A percentile compares a stretch with the other conserved stretches of the same genome.
These are phyloP conservation scores for Hyposmocoma kahamanoa DNA, from an alignment of 1,140 invertebrate species.

Conservation along the genomic window DNA sequence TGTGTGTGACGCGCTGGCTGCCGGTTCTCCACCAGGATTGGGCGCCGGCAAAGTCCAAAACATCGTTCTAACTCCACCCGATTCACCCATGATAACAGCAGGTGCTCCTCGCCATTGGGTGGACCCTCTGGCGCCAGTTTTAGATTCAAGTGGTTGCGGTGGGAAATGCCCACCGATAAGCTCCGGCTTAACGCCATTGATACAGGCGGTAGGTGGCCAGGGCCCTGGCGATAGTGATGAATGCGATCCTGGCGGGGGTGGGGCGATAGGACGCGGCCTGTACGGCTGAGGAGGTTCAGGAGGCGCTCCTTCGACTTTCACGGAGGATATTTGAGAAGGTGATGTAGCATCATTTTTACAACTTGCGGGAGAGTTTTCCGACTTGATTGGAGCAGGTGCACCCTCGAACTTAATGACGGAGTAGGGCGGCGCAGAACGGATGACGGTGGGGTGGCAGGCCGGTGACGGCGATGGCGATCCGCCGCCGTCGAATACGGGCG, in stretches of 20 bases:
- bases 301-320: slow-evolving; percentile 51
- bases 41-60: slow-evolving; percentile 86
- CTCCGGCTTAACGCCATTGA: slow-evolving; percentile 85
- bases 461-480: slow-evolving; percentile 67
- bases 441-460: slow-evolving; percentile 68
- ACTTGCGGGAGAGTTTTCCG: slow-evolving; percentile 30
- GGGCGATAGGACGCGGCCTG: slow-evolving; percentile 43
- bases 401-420: slow-evolving; percentile 73
- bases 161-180: slow-evolving; percentile 82
- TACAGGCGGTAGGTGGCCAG: slow-evolving; percentile 78
- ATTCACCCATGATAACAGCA: slow-evolving; percentile 92
- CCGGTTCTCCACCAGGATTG: slow-evolving; percentile 63
- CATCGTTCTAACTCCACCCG: slow-evolving; percentile 92
- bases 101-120: slow-evolving; percentile 82
- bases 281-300: slow-evolving; percentile 52
- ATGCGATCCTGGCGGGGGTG: slow-evolving; percentile 45
- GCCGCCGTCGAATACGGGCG: slow-evolving; percentile 69
- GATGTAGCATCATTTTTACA: slow-evolving; percentile 37
- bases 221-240: slow-evolving; percentile 60
- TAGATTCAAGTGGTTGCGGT: slow-evolving; percentile 75
- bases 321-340: slow-evolving; percentile 39
- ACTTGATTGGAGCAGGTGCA: slow-evolving; percentile 33
- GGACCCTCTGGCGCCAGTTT: slow-evolving; percentile 73
- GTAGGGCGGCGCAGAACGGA: slow-evolving; percentile 71
- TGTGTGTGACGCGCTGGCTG: slow-evolving; percentile 65